A percentile compares a stretch with the other conserved stretches of the same genome.
Evolutionary conservation across 92 coral and sea anemone species (phyloP).

Genomic region (Diadumene lineata): DNA sequence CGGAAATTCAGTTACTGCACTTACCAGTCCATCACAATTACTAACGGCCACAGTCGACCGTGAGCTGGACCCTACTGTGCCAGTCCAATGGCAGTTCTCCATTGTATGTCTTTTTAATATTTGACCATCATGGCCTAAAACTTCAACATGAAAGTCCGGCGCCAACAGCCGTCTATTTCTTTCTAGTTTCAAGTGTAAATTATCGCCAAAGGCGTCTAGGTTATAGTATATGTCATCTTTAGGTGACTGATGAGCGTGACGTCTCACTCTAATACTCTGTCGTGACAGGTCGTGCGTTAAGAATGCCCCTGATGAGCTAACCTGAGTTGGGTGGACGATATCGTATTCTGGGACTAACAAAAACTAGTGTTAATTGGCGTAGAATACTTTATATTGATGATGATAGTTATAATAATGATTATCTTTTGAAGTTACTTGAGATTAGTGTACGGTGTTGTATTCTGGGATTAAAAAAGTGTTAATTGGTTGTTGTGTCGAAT

Average conservation of each 20-base stretch:
- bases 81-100: constrained; percentile 89
- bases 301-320: constrained; percentile 71
- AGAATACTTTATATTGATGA: not conserved
- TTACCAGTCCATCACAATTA: constrained; percentile 88
- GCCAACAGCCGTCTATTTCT: constrained; percentile 82
- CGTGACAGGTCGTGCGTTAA: constrained; percentile 78
- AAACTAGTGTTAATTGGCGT: not conserved
- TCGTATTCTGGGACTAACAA: constrained; percentile 88
- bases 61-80: constrained; percentile 63
- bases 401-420: no score
- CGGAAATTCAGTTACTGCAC: constrained; percentile 17
- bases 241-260: constrained; percentile 34
- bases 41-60: constrained; percentile 84
- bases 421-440: no score
- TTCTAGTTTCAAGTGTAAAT: constrained; percentile 76
- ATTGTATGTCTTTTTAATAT: constrained; percentile 78
- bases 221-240: constrained; percentile 73
- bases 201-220: constrained; percentile 81
- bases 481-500: no score
- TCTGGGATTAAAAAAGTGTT: no score
- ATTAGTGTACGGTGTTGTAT: no score
- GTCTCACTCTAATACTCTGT: constrained; percentile 79
- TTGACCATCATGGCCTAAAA: constrained; percentile 77
- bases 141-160: constrained; percentile 81
- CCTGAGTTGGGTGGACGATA: constrained; percentile 77